Evolutionary conservation across 2,797 vertebrate genomes (phyloP).

Genomic region (Thunnus albacares): DNA sequence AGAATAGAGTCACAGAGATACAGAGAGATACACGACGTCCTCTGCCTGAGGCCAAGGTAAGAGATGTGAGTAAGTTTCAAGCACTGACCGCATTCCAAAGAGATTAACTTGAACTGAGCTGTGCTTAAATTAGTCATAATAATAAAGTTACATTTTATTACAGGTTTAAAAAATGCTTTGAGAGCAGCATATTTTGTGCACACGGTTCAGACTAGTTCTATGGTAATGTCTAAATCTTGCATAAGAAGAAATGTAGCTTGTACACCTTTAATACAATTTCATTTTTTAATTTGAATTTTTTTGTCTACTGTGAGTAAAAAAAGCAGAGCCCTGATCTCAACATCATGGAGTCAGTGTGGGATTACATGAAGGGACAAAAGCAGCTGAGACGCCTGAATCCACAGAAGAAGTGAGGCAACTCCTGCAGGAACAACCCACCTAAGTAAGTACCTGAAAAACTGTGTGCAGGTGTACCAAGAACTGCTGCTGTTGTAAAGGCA

Average conservation of each 20-base stretch:
- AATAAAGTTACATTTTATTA: background rate
- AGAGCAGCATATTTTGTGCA: background rate
- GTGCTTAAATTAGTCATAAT: background rate
- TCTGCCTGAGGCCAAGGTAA: conserved; percentile 47
- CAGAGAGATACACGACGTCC: conserved; percentile 33
- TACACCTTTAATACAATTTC: background rate
- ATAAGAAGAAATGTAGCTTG: background rate
- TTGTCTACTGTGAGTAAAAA: background rate
- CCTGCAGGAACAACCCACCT: no score
- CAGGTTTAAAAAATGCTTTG: background rate
- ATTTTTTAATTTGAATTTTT: background rate
- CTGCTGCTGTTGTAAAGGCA: no score
- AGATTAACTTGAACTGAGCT: background rate
- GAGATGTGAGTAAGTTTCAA: conserved; percentile 32
- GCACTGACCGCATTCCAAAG: conserved; percentile 12
- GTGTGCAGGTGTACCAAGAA: no score
- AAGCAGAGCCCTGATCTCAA: no score
- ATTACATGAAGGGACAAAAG: no score
- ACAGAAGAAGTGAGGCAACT: no score
- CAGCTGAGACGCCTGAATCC: no score
- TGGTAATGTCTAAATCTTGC: background rate
- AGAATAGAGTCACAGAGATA: conserved; percentile 49
- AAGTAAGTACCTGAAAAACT: no score
- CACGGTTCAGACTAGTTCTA: background rate
- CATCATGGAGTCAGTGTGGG: no score